Evolutionary conservation across 2,113 vertebrate species (phyloP), one percentile per base, ranked within the genome.

Genomic region (Thalassoma bifasciatum): DNA sequence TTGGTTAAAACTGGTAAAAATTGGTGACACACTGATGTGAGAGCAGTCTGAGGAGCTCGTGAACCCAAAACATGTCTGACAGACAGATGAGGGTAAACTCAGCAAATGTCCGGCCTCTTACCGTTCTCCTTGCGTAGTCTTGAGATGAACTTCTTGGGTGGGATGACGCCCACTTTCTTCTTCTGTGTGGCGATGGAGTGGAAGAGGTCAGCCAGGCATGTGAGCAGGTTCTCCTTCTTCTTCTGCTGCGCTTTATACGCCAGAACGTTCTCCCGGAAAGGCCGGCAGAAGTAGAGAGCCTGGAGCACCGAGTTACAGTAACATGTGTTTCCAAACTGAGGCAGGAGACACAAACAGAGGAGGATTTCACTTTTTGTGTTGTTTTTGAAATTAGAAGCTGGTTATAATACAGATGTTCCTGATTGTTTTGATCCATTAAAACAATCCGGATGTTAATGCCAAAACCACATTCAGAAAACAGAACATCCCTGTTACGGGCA

Each of bases 301-400:
- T 99, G 98, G 36, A 99, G 95, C 94, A 99, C 98, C 0, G 98
- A 99, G 94, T 99, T 99, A 90, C 98, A 99, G 95, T 99, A 99
- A 86, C 98, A 99, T 0, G 98, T 99, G 95, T 99, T 99, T 73
- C 98, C 98, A 79, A 99, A 99, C 98, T 99, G 94, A 72, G 53
- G 90, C 75, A 5, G 14, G 49, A 30, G 1, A 46, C 21, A 72
- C 0, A 0, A 0, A 66, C 11, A 62, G 11, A 38, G 26, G 24
- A 58, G 36, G n/a, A 11, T 4, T 16, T 44, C 16, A 52, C 12
- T 40, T 12, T 56, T 13, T 50, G 2, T 3, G 72, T 30, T 4
- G 7, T 47, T n/a, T 21, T 54, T 17, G 37, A 37, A 51, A 52
- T 22, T 5, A 49, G 4, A 46, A 34, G 0, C 6, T 59, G 40